phyloP scores from a whole-genome alignment of 1,140 invertebrate genomes.

The Hestina assimilis region DNA sequence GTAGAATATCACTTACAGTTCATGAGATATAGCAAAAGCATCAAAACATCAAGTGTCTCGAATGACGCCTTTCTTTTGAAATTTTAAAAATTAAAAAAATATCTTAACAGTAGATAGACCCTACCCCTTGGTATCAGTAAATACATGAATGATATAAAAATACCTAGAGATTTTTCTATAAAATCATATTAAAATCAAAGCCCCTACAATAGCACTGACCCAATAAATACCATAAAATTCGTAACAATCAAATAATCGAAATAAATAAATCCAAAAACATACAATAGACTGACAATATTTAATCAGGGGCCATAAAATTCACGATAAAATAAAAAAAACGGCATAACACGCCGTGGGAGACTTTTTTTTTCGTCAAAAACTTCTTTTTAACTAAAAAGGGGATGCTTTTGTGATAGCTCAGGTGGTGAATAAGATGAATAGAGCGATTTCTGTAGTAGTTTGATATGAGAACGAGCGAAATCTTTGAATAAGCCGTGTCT shows the following conservation, averaged over 20 bases:
- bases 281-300: conserved; percentile 36
- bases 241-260: conserved; percentile 20
- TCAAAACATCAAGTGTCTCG: no score
- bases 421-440: conserved; percentile 45
- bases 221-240: conserved; percentile 18
- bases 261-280: conserved; percentile 28
- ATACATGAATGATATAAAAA: no score
- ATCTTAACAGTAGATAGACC: no score
- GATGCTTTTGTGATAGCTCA: conserved; percentile 49
- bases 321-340: conserved; percentile 41
- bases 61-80: no score
- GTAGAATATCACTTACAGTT: no score
- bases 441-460: conserved; percentile 22
- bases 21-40: no score
- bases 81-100: no score
- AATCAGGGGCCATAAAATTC: conserved; percentile 44
- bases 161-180: no score
- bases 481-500: not conserved
- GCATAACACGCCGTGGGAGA: conserved; percentile 57
- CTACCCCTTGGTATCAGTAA: no score
- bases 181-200: not conserved
- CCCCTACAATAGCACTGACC: conserved; percentile 13
- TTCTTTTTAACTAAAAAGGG: conserved; percentile 53
- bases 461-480: not conserved
- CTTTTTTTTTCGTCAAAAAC: conserved; percentile 52